A percentile compares a stretch with the other conserved stretches of the same genome.
Conservation (phyloP, 2,888 invertebrate species). For the Acrocera orbiculus region DNA sequence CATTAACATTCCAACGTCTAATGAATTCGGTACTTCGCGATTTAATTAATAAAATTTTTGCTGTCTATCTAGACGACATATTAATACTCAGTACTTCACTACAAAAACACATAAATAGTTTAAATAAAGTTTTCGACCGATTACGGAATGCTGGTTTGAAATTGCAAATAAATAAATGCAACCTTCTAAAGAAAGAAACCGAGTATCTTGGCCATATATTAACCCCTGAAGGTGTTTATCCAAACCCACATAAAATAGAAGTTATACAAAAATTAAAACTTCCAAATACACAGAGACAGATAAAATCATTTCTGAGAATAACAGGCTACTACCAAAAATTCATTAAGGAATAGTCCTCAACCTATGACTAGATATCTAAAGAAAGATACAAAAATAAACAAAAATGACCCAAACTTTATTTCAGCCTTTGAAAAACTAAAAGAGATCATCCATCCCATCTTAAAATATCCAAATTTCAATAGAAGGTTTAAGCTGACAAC, state of each 20-base stretch:
- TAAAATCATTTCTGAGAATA: conserved; percentile 1
- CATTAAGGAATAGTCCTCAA: background rate
- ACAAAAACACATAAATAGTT: background rate
- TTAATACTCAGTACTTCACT: conserved; percentile 4
- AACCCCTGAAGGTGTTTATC: conserved; percentile 11
- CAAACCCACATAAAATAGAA: conserved; percentile 9
- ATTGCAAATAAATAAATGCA: conserved; percentile 4
- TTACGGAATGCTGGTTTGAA: background rate
- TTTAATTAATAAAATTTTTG: conserved; percentile 2
- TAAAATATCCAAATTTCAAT: conserved; percentile 1
- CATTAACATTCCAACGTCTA: conserved; percentile 1
- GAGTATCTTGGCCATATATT: conserved; percentile 17
- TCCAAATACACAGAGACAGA: conserved; percentile 1
- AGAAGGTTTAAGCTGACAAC: conserved; percentile 1
- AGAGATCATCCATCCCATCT: background rate
- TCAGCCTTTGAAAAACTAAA: conserved; percentile 2
- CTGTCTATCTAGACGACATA: conserved; percentile 9
- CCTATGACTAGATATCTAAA: conserved; percentile 1
- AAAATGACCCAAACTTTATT: conserved; percentile 1
- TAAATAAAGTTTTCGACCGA: conserved; percentile 1
- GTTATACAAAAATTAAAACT: conserved; percentile 3
- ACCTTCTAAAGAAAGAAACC: conserved; percentile 15
- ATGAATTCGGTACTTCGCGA: conserved; percentile 3
- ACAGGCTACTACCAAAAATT: conserved; percentile 1
- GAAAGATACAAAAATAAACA: conserved; percentile 1